Conservation (phyloP, 2,888 invertebrate species). For the Ophraella communa region DNA sequence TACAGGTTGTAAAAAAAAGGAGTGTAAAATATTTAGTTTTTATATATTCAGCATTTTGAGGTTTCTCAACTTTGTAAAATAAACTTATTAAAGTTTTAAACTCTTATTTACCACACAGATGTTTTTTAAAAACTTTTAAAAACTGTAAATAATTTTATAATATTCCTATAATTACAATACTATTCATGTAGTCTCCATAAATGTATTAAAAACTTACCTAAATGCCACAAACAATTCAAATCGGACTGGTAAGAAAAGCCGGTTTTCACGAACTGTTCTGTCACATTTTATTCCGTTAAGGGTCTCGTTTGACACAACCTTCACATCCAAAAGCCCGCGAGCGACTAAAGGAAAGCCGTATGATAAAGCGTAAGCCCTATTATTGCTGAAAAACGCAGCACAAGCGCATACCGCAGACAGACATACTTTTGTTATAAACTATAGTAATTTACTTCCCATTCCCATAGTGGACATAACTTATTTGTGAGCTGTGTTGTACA, state of each 20-base stretch:
- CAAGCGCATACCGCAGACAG: conserved; percentile 31
- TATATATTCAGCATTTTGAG: too few relatives aligned
- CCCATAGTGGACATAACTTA: background rate
- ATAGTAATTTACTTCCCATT: conserved; percentile 24
- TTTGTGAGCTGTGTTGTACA: background rate
- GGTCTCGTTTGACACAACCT: background rate
- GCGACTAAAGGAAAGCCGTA: conserved; percentile 18
- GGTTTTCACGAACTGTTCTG: background rate
- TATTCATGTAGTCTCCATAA: too few relatives aligned
- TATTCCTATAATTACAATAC: too few relatives aligned
- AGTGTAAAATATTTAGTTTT: too few relatives aligned
- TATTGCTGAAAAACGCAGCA: conserved; percentile 27
- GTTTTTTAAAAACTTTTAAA: too few relatives aligned
- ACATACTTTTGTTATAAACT: conserved; percentile 35
- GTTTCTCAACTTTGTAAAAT: too few relatives aligned
- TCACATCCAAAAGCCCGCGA: conserved; percentile 15
- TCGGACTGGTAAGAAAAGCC: background rate
- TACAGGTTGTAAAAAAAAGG: too few relatives aligned
- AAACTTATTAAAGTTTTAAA: too few relatives aligned
- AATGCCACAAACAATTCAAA: background rate
- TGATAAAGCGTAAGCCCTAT: conserved; percentile 1
- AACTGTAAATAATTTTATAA: too few relatives aligned
- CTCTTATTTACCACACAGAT: too few relatives aligned
- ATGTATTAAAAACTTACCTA: background rate
- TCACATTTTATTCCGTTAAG: conserved; percentile 1